phyloP scores from a whole-genome alignment of 2,888 invertebrate genomes.

The Pocota personata region DNA sequence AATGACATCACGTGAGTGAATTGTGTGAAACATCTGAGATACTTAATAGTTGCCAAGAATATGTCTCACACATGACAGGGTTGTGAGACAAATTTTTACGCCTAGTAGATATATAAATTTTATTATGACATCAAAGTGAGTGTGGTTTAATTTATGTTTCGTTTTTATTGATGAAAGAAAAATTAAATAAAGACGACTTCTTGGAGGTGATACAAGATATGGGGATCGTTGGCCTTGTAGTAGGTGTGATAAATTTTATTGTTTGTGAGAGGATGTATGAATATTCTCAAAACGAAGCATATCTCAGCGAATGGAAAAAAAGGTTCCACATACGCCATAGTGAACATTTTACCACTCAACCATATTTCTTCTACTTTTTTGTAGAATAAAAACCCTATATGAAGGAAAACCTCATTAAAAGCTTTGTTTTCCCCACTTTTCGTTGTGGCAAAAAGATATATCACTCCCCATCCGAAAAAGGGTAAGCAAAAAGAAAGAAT shows the following conservation, averaged over 20 bases:
- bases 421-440: neutral
- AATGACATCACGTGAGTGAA: neutral
- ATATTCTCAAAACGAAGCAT: neutral
- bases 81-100: neutral
- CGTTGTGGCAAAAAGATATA: conserved; percentile 7
- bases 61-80: neutral
- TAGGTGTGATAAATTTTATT: no score
- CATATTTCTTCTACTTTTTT: neutral
- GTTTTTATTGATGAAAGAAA: neutral
- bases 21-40: neutral
- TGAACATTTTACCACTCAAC: no score
- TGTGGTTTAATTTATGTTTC: neutral
- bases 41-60: neutral
- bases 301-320: neutral
- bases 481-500: no score
- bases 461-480: neutral
- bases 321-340: conserved; percentile 39
- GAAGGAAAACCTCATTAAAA: neutral
- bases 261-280: no score
- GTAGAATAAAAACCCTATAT: neutral
- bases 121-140: conserved; percentile 2
- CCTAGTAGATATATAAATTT: neutral
- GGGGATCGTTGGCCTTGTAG: neutral
- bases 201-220: neutral
- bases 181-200: neutral